A percentile compares a stretch with the other conserved stretches of the same genome.
These are phyloP conservation scores for Tipula lateralis DNA, from an alignment of 2,888 invertebrate species.

Conservation along the genomic window DNA sequence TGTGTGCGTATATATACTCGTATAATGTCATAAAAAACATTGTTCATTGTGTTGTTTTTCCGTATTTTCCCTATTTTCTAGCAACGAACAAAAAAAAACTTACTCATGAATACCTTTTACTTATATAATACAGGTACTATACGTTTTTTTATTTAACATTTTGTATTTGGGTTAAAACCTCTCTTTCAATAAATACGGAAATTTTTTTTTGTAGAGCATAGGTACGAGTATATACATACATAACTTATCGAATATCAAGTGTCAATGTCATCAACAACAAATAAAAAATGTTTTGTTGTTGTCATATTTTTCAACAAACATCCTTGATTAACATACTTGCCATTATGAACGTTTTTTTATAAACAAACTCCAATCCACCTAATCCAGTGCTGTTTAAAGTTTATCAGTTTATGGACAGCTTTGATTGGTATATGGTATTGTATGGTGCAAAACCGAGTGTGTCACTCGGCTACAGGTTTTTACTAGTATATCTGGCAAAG, in stretches of 20 bases:
- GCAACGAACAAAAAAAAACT: not conserved
- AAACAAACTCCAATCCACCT: not conserved
- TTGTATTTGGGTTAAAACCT: not conserved
- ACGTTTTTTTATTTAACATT: not conserved
- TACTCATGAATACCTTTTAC: not conserved
- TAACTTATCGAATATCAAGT: slow-evolving; percentile 11
- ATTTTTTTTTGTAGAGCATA: not conserved
- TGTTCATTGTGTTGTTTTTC: not conserved
- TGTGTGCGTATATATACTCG: not conserved
- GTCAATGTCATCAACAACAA: not conserved
- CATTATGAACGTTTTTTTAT: not conserved
- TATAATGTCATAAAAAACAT: not conserved
- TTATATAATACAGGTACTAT: not conserved
- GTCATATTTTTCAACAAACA: not conserved
- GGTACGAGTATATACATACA: too few relatives aligned
- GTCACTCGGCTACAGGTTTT: too few relatives aligned
- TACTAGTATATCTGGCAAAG: too few relatives aligned
- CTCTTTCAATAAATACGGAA: not conserved
- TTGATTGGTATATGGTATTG: too few relatives aligned
- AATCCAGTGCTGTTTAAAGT: not conserved
- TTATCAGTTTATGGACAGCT: not conserved
- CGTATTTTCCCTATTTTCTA: not conserved
- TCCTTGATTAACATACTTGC: not conserved
- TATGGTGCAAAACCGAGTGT: too few relatives aligned
- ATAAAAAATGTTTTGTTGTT: not conserved